Base-by-base conservation (phyloP, 2,888 invertebrate species). In the Hymenopus coronatus region DNA sequence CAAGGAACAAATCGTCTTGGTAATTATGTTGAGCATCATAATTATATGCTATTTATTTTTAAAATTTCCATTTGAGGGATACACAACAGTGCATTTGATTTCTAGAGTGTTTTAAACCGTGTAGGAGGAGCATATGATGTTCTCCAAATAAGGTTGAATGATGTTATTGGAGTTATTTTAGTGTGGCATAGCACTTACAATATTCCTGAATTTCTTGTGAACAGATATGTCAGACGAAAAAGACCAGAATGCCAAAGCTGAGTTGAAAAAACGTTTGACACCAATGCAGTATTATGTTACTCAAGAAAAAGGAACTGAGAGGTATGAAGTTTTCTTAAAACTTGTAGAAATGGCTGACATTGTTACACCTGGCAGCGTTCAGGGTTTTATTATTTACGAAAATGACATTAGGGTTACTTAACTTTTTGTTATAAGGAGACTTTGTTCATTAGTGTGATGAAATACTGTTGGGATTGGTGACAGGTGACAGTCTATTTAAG, bases 231-330 rank as follows among this genome's bases (percentile, higher is more conserved):
- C 86, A 83, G 86, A 87, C 82, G 86, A 82, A 27, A 90, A 90
- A 88, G 88, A 89, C 33, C 28, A 84, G 7, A 70, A 46, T 85
- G 85, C 46, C 92, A 98, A 98, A 93, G 97, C 97, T 92, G 96
- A 97, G 91, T 94, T 98, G 91, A 97, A 96, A 93, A 97, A 97
- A 93, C 96, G 96, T 90, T 94, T 99, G 92, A 98, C 98, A 89
- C 97, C 98, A 46, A 92, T 98, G 91, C 98, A 99, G 93, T 99
- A 98, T 95, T 97, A 98, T 94, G 98, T 99, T 92, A 99, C 99
- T 81, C 99, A 99, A 94, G 98, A 99, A 94, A 97, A 97, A 92
- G 98, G 98, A 91, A 99, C 99, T 25, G 99, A 99, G 33, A 87
- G 87, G 87, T 87, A 82, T 70, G 54, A 33, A 40, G 40, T 40